These are phyloP conservation scores for Sympetrum striolatum DNA, from an alignment of 2,888 invertebrate genomes.

Conservation along the genomic window DNA sequence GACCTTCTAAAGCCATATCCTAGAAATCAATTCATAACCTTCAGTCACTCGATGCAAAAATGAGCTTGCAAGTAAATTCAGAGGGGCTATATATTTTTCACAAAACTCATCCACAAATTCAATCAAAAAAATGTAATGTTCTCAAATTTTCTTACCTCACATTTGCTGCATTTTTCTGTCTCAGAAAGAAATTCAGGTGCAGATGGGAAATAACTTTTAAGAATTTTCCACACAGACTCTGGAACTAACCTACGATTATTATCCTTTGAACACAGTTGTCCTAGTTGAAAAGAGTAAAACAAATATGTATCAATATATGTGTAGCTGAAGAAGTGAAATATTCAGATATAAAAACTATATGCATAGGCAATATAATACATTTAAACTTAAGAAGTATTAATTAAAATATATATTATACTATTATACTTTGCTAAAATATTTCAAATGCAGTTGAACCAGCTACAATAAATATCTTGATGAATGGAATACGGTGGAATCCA, in stretches of 20 bases:
- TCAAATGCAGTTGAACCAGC: too few relatives aligned
- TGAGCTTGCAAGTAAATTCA: too few relatives aligned
- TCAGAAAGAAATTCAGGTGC: constrained; percentile 57
- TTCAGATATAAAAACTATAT: too few relatives aligned
- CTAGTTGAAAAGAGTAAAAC: constrained; percentile 50
- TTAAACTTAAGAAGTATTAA: too few relatives aligned
- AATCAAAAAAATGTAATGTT: constrained; percentile 49
- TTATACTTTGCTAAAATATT: too few relatives aligned
- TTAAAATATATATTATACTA: too few relatives aligned
- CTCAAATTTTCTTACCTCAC: constrained; percentile 51
- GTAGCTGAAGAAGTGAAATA: too few relatives aligned
- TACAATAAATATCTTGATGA: too few relatives aligned
- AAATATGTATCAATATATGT: neutral
- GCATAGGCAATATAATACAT: too few relatives aligned
- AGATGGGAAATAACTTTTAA: constrained; percentile 61
- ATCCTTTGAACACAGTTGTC: constrained; percentile 57
- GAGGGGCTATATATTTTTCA: neutral
- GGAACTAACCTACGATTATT: constrained; percentile 61
- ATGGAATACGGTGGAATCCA: too few relatives aligned
- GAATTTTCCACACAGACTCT: constrained; percentile 61
- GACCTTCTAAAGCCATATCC: constrained; percentile 13
- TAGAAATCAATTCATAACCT: neutral
- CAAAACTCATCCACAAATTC: too few relatives aligned
- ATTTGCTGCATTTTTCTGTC: constrained; percentile 55
- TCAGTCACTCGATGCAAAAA: too few relatives aligned